Base-by-base conservation (phyloP, 2,113 vertebrate genomes). In the Cyanoderma ruficeps region DNA sequence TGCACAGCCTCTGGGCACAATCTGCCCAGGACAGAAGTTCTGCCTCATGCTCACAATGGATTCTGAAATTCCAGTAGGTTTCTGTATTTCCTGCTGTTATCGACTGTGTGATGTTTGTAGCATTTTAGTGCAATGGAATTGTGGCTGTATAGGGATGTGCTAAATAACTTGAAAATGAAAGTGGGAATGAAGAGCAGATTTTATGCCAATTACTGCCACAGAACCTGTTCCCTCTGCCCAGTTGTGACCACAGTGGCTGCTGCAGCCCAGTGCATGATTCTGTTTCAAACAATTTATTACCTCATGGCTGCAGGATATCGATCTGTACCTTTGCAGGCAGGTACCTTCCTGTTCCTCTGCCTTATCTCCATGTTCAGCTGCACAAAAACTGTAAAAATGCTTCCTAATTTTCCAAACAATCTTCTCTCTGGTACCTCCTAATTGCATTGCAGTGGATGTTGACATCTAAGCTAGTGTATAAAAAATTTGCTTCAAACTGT, bases 31-130 rank as follows among this genome's bases (percentile, higher is more conserved):
- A 22, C 13, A 77, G 2, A 4, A 47, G 41, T 6, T 87, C 0
- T 70, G 41, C 28, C n/a, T 78, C 64, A 0, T 21, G 23, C 9
- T 2, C n/a, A 75, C 46, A 47, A 33, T 1, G 1, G 8, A 4
- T 39, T 60, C 21, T 65, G 8, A 56, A 74, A 63, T 60, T 24
- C 28, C 30, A 78, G 47, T 15, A 21, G 12, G 4, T 44, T 78
- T 79, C 30, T 3, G 6, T 47, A 12, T 44, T 83, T 87, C 22
- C 22, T 86, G 23, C 12, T 60, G 12, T 41, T 35, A 19, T 15
- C 72, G n/a, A 28, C 15, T 22, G 4, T 25, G 65, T 17, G 49
- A 37, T 31, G 9, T 37, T 37, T 59, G 55, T 7, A 44, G 23
- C 14, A 15, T 27, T 94, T 44, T 4, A 37, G 21, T 39, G 63